Base-by-base conservation (phyloP, 2,113 vertebrate species). In the Paradoxurus hermaphroditus region DNA sequence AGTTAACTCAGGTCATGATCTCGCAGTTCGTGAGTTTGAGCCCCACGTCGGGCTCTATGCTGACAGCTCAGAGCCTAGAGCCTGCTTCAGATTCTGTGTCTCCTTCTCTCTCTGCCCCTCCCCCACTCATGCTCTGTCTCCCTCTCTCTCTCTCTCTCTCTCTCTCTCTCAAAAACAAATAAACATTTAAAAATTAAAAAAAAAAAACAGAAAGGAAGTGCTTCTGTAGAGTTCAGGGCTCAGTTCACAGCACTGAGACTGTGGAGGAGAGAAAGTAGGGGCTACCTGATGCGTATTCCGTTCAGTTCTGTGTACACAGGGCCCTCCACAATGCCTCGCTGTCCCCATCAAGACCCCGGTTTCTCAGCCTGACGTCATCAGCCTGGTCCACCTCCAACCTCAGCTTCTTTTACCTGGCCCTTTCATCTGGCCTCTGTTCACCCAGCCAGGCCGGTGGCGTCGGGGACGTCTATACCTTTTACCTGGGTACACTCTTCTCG, bases 161-260 rank as follows among this genome's bases (percentile, higher is more conserved):
- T n/a, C n/a, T n/a, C n/a, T n/a, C n/a, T n/a, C n/a, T n/a, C n/a
- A n/a, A n/a, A n/a, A n/a, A n/a, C n/a, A n/a, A n/a, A n/a, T n/a
- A n/a, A n/a, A n/a, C n/a, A n/a, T n/a, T n/a, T n/a, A n/a, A n/a
- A n/a, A n/a, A n/a, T n/a, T n/a, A n/a, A n/a, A n/a, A n/a, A n/a
- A n/a, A n/a, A n/a, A n/a, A n/a, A n/a, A n/a, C 36, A 62, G 79
- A 95, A 96, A 84, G 53, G 49, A 89, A 73, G 53, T 90, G 56
- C 5, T 91, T 46, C 75, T 87, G 16, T 39, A 63, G 79, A n/a
- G 73, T 39, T 83, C 25, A 91, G 53, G 79, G 49, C 23, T 75
- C 39, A 84, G 41, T 29, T 90, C 75, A 73, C 13, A 88, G 73
- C 2, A 11, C 70, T n/a, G 23, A 97, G 79, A 29, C 65, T 67